Percentiles rank a stretch among this genome's conserved stretches.
phyloP scores from a whole-genome alignment of 1,140 invertebrate species.

The Drosophila pallidifrons region DNA sequence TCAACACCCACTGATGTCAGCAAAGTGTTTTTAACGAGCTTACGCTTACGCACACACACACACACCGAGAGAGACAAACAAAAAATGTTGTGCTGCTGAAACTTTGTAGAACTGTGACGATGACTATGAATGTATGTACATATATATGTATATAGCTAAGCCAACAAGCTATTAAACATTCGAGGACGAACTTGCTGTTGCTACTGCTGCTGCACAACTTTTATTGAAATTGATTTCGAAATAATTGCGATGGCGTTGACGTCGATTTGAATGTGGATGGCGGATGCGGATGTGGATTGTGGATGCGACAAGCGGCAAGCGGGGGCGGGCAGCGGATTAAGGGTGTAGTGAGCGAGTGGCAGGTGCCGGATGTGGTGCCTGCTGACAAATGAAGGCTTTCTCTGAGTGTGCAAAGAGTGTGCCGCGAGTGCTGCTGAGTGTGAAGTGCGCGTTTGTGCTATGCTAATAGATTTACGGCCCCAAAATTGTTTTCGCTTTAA shows the following conservation, averaged over 20 bases:
- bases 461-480: conserved; percentile 74
- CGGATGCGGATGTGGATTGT: conserved; percentile 1
- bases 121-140: not conserved
- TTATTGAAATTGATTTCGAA: conserved; percentile 82
- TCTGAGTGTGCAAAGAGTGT: conserved; percentile 16
- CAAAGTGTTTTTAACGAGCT: conserved; percentile 82
- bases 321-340: not conserved
- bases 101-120: conserved; percentile 29
- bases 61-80: conserved; percentile 29
- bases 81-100: conserved; percentile 26
- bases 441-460: conserved; percentile 18
- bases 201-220: conserved; percentile 51
- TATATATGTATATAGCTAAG: conserved; percentile 55
- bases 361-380: conserved; percentile 16
- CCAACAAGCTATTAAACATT: conserved; percentile 74
- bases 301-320: too few species aligned
- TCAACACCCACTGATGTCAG: conserved; percentile 66
- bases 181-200: conserved; percentile 20
- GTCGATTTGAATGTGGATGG: conserved; percentile 60
- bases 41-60: conserved; percentile 21
- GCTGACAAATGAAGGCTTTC: conserved; percentile 39
- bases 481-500: conserved; percentile 45
- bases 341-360: not conserved
- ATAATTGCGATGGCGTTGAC: conserved; percentile 76
- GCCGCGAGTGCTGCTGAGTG: conserved; percentile 2